A percentile compares a stretch with the other conserved stretches of the same genome.
Evolutionary conservation across 2,888 invertebrate species (phyloP).

Genomic region (Cataglyphis rosenhaueri): DNA sequence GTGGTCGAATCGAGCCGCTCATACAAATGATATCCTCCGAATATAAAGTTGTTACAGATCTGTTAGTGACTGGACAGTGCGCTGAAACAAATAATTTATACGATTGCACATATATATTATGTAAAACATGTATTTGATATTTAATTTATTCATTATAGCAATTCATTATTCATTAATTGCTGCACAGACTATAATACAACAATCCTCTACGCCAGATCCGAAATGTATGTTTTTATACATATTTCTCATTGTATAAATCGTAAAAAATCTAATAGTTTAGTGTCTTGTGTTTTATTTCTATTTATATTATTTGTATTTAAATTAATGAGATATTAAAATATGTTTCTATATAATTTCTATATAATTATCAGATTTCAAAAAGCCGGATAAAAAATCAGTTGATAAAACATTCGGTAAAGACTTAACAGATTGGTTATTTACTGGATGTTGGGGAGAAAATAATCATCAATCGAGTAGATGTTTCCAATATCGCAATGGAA

Average conservation of each 20-base stretch:
- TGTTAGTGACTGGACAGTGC: slow-evolving; percentile 15
- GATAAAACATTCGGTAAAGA: background rate
- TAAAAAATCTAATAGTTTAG: background rate
- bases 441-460: slow-evolving; percentile 53
- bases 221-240: background rate
- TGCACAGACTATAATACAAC: slow-evolving; percentile 1
- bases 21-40: background rate
- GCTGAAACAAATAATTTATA: slow-evolving; percentile 62
- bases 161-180: slow-evolving; percentile 22
- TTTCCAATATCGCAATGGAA: background rate
- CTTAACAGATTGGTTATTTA: slow-evolving; percentile 61
- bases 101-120: background rate
- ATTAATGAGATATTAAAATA: background rate
- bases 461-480: slow-evolving; percentile 1
- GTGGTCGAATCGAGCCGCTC: slow-evolving; percentile 10
- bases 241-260: background rate
- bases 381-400: slow-evolving; percentile 22
- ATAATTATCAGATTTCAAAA: slow-evolving; percentile 42
- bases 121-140: slow-evolving; percentile 19
- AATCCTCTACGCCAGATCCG: background rate
- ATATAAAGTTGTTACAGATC: slow-evolving; percentile 12
- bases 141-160: slow-evolving; percentile 36
- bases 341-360: background rate
- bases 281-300: background rate
- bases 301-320: background rate